phyloP scores from a whole-genome alignment of 2,888 invertebrate genomes.

The Ecliptopera silaceata region DNA sequence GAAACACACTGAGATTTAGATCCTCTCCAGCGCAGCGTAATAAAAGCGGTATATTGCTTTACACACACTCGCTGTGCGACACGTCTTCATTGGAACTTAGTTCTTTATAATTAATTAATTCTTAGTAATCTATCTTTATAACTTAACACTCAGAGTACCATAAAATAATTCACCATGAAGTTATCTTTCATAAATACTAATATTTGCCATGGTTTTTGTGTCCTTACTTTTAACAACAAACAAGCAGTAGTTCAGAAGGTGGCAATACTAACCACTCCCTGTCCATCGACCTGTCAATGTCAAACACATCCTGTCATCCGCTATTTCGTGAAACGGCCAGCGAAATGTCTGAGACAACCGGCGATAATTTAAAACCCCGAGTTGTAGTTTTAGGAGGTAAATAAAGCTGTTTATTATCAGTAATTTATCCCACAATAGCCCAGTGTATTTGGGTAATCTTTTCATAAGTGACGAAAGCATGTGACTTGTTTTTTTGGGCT shows the following conservation, averaged over 20 bases:
- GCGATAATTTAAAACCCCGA: conserved; percentile 76
- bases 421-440: conserved; percentile 1
- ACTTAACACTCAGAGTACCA: too few species aligned
- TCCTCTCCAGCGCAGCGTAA: too few species aligned
- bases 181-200: too few species aligned
- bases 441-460: conserved; percentile 1
- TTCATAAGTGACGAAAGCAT: conserved; percentile 5
- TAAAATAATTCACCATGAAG: too few species aligned
- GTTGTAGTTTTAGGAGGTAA: conserved; percentile 78
- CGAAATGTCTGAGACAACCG: conserved; percentile 75
- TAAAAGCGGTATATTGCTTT: too few species aligned
- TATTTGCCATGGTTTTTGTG: too few species aligned
- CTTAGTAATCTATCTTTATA: too few species aligned
- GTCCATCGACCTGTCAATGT: conserved; percentile 28
- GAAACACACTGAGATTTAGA: too few species aligned
- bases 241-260: conserved; percentile 5
- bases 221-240: neutral
- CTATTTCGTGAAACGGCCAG: conserved; percentile 58
- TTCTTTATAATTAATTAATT: too few species aligned
- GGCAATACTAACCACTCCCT: conserved; percentile 28
- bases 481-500: conserved; percentile 47
- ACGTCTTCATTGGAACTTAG: too few species aligned
- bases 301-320: conserved; percentile 45
- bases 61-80: too few species aligned
- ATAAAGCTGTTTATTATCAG: conserved; percentile 26